Percentiles rank a stretch among this genome's conserved stretches.
phyloP scores from a whole-genome alignment of 1,140 invertebrate genomes.

The Zaprionus davidi region DNA sequence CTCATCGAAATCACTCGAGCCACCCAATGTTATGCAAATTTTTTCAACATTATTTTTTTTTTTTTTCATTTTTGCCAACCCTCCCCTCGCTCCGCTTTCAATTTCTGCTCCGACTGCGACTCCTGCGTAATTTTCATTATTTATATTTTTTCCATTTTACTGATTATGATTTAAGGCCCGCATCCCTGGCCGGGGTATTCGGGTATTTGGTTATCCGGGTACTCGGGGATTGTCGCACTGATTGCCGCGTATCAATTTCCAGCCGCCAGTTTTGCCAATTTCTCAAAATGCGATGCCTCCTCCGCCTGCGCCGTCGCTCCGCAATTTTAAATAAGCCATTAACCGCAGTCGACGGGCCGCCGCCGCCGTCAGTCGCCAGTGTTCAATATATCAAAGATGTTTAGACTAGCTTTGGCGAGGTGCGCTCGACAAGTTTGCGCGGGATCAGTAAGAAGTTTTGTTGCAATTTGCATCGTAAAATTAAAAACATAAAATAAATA shows the following conservation, averaged over 20 bases:
- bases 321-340: constrained; percentile 81
- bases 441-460: not conserved
- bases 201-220: constrained; percentile 12
- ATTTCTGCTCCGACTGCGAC: constrained; percentile 50
- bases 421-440: not conserved
- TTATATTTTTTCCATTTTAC: constrained; percentile 82
- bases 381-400: constrained; percentile 78
- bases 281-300: constrained; percentile 62
- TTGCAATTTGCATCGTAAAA: not conserved
- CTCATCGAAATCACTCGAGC: constrained; percentile 43
- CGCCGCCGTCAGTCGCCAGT: constrained; percentile 61
- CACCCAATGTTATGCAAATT: constrained; percentile 72
- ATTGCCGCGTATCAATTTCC: constrained; percentile 79
- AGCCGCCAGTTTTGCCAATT: constrained; percentile 76
- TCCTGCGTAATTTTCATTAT: constrained; percentile 75
- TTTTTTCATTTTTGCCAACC: constrained; percentile 55
- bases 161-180: constrained; percentile 82
- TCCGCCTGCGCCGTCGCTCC: constrained; percentile 31
- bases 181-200: constrained; percentile 6
- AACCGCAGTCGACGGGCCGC: constrained; percentile 72
- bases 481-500: not conserved
- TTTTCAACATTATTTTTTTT: constrained; percentile 25
- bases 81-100: constrained; percentile 70
- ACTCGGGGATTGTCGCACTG: constrained; percentile 49
- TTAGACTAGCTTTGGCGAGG: constrained; percentile 1